Percentiles rank a stretch among this genome's conserved stretches.
Evolutionary conservation across 2,797 vertebrate genomes (phyloP).

Genomic region (Thunnus albacares): DNA sequence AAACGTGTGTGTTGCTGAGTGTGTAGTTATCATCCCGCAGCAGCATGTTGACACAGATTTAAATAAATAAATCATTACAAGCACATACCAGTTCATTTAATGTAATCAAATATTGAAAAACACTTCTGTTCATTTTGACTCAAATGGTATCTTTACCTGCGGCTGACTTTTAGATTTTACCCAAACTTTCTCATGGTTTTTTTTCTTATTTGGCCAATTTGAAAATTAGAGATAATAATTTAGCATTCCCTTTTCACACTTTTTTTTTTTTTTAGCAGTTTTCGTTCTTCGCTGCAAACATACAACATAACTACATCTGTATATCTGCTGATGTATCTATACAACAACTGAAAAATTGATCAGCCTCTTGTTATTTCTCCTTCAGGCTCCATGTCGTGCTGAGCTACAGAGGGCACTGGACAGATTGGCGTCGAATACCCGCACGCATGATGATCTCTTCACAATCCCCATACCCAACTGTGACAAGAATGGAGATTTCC

Average conservation of each 20-base stretch:
- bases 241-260: neutral
- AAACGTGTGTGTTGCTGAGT: neutral
- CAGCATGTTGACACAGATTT: neutral
- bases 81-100: neutral
- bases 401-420: conserved; percentile 93
- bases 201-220: neutral
- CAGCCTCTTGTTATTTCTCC: conserved; percentile 10
- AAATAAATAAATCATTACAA: neutral
- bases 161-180: neutral
- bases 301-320: too few relatives aligned
- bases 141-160: neutral
- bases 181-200: neutral
- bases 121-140: too few relatives aligned
- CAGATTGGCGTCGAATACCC: conserved; percentile 89
- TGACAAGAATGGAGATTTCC: conserved; percentile 94
- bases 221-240: neutral
- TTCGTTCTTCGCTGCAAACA: neutral
- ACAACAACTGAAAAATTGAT: conserved; percentile 6
- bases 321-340: neutral
- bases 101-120: neutral
- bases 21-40: neutral
- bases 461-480: conserved; percentile 96
- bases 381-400: conserved; percentile 92
- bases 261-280: neutral
- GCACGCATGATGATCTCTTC: conserved; percentile 93